A percentile compares a stretch with the other conserved stretches of the same genome.
These are phyloP conservation scores for Chelonia mydas DNA, from an alignment of 2,797 vertebrate species.

Conservation along the genomic window DNA sequence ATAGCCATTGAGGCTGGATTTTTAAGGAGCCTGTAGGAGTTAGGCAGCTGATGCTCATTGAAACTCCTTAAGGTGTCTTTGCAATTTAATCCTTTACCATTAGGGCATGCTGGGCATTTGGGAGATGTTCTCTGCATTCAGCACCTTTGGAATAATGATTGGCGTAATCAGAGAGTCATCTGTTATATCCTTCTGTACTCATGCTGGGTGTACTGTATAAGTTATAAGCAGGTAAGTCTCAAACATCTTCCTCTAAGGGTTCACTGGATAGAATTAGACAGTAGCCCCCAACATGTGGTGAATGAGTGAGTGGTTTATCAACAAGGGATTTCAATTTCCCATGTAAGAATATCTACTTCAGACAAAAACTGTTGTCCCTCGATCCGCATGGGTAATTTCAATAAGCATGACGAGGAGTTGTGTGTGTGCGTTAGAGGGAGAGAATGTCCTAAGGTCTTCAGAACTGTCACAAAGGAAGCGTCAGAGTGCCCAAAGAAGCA, in stretches of 20 bases:
- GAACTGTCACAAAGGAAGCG: slow-evolving; percentile 53
- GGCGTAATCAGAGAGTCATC: background rate
- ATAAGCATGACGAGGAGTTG: background rate
- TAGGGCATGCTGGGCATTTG: background rate
- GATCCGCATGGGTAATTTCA: background rate
- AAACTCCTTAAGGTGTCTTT: background rate
- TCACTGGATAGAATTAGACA: slow-evolving; percentile 45
- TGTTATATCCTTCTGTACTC: slow-evolving; percentile 2
- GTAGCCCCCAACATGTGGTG: background rate
- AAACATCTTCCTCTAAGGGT: slow-evolving; percentile 30
- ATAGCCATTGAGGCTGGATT: slow-evolving; percentile 10
- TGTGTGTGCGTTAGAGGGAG: background rate
- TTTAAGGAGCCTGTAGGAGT: slow-evolving; percentile 8
- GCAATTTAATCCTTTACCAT: background rate
- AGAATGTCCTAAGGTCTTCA: background rate
- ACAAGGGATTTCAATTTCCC: slow-evolving; percentile 11
- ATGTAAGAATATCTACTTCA: slow-evolving; percentile 32
- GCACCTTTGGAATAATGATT: slow-evolving; percentile 22
- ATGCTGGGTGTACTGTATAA: slow-evolving; percentile 1
- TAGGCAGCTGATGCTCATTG: background rate
- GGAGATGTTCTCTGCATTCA: background rate
- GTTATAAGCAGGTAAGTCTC: background rate
- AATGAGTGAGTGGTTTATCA: slow-evolving; percentile 35
- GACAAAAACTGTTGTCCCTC: background rate
- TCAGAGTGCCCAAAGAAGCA: slow-evolving; percentile 69